These are phyloP conservation scores for Galagoides demidoff DNA, from an alignment of 2,797 vertebrate genomes.

Conservation along the genomic window DNA sequence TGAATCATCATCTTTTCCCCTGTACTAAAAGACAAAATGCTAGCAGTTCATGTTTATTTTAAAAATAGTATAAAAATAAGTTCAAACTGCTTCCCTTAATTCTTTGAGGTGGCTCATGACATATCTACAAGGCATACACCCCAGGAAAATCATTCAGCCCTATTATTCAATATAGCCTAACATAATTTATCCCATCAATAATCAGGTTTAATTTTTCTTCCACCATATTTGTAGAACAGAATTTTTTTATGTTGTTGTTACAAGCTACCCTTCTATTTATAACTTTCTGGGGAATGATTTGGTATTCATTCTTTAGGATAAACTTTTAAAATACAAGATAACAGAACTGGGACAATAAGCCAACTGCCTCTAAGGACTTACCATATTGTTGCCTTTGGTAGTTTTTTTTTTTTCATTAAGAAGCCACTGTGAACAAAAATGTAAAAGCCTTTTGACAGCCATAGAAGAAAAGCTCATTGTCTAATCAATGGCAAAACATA, in stretches of 20 bases:
- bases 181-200: neutral
- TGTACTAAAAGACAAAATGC: neutral
- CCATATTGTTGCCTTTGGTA: conserved; percentile 10
- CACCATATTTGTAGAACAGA: neutral
- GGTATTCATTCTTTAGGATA: neutral
- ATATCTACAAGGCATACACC: neutral
- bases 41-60: neutral
- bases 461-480: conserved; percentile 48
- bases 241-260: neutral
- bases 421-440: conserved; percentile 22
- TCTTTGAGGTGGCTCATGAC: neutral
- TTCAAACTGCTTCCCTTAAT: conserved; percentile 1
- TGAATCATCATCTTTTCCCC: neutral
- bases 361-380: neutral
- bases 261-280: neutral
- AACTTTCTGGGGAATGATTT: neutral
- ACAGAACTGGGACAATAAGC: neutral
- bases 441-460: conserved; percentile 42
- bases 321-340: neutral
- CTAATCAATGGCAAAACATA: conserved; percentile 36
- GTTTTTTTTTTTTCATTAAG: conserved; percentile 9
- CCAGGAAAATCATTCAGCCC: neutral
- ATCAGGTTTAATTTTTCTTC: neutral
- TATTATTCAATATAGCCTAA: neutral
- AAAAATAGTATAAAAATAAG: neutral